Base-by-base conservation (phyloP, 2,113 vertebrate species). In the Zapus hudsonius region DNA sequence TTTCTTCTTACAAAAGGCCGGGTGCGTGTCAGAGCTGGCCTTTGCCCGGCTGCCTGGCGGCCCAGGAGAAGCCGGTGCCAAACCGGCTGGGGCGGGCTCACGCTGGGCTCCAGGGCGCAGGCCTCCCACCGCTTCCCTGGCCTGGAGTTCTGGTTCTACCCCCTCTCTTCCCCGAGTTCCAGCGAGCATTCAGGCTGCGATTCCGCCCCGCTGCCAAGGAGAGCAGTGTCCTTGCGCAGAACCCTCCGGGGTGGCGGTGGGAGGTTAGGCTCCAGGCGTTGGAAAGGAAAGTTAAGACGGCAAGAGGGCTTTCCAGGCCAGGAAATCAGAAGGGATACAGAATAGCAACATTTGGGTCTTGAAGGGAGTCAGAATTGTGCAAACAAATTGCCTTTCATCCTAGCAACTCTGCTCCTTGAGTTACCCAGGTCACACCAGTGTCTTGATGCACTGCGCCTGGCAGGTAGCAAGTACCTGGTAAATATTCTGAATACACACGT, bases 1-100 rank as follows among this genome's bases (percentile, higher is more conserved):
- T 97, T 74, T 52, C 7, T 19, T 92, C 13, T 66, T 80, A 96
- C 96, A 97, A 96, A 96, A 92, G 94, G 67, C 95, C 75, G 74
- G 96, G 96, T 96, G 96, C 80, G 86, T 85, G 95, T 83, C 67
- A 74, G 52, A 79, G 90, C 90, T 74, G 78, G 96, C 92, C 91
- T 96, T 64, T 87, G 92, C 95, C 87, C 74, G 27, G 76, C 84
- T 72, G 82, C 94, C 82, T 27, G 93, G 94, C n/a, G 44, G 93
- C 63, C 91, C 47, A 1, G 86, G 91, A 44, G 42, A 38, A 83
- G 40, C 75, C 59, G 1, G 59, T 76, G 96, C 96, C 95, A 95
- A 92, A 64, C n/a, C 1, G 25, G 63, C 69, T 19, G 2, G 73
- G 75, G 86, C 3, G n/a, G 74, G 86, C 90, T 78, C 27, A 4